Evolutionary conservation across 2,888 invertebrate genomes (phyloP), one percentile per base, ranked within the genome.

Genomic region (Rhodophaea formosa): DNA sequence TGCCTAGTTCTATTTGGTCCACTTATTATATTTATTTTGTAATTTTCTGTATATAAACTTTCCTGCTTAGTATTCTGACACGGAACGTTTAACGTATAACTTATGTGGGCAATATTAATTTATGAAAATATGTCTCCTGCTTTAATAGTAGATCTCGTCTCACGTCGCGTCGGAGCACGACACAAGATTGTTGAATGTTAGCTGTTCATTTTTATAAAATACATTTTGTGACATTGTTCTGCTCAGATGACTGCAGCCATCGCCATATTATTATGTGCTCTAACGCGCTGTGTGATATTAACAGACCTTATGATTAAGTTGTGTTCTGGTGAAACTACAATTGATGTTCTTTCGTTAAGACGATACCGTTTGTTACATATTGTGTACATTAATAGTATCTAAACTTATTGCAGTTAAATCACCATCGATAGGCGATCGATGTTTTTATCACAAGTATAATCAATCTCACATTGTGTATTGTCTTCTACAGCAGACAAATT

Each of bases 101-200:
- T 74, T 79, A 83, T 88, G 90, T 90, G 91, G 90, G 91, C 91
- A 90, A 90, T 88, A 75, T 81, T 80, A 74, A 77, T 82, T 81
- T 75, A 69, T 70, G 78, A 90, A 90, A 90, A 90, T 91, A 91
- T 91, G 91, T 91, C 91, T 91, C 91, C 91, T 89, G 77, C 74
- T 75, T 75, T 65, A 63, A 68, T 68, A 62, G 60, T 66, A 68
- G 54, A 63, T 47, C 61, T 62, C 59, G 52, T 60, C 61, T 54
- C 35, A 55, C 58, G 54, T 42, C 47, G 59, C 60, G 60, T 51
- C 29, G 57, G 62, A 61, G 64, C 61, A 62, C 56, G 43, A 53
- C 49, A 23, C 47, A 46, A 52, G 5, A 8, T 12, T n/a, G 16
- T 14, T 8, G 14, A 16, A 39, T 14, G 32, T 53, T 53, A 42